Conservation (phyloP, 2,113 vertebrate genomes). For the Grammomys surdaster region DNA sequence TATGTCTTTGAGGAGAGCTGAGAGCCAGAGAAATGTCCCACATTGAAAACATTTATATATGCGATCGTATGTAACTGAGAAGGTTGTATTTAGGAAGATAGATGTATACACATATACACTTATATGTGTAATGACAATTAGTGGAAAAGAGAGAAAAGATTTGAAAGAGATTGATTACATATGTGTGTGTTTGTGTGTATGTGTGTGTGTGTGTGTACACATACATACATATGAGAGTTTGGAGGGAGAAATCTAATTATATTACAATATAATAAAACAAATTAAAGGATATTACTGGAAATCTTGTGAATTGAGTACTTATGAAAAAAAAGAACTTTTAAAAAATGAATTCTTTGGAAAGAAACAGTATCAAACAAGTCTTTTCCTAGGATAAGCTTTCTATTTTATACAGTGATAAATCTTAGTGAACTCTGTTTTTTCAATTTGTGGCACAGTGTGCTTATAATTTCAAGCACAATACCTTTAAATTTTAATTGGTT, state of each 20-base stretch:
- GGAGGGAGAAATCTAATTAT: background rate
- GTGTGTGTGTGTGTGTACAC: no score
- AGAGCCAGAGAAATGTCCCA: background rate
- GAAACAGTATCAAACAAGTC: background rate
- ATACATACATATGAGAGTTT: background rate
- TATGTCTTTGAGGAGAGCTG: background rate
- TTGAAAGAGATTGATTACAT: background rate
- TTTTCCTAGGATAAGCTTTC: background rate
- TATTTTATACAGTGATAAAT: background rate
- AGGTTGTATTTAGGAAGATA: background rate
- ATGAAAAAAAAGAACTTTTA: background rate
- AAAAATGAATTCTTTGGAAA: background rate
- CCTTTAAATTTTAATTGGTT: slow-evolving; percentile 41
- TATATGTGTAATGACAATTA: background rate
- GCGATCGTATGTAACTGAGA: background rate
- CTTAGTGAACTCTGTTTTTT: background rate
- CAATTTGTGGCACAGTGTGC: background rate
- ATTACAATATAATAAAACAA: background rate
- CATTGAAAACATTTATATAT: background rate
- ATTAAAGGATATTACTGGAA: background rate
- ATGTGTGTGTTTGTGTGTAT: no score
- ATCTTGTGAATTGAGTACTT: background rate
- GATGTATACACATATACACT: background rate
- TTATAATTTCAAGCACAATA: slow-evolving; percentile 46
- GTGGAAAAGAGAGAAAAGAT: background rate